These are phyloP conservation scores for Antennarius striatus DNA, from an alignment of 2,113 vertebrate species.

Conservation along the genomic window DNA sequence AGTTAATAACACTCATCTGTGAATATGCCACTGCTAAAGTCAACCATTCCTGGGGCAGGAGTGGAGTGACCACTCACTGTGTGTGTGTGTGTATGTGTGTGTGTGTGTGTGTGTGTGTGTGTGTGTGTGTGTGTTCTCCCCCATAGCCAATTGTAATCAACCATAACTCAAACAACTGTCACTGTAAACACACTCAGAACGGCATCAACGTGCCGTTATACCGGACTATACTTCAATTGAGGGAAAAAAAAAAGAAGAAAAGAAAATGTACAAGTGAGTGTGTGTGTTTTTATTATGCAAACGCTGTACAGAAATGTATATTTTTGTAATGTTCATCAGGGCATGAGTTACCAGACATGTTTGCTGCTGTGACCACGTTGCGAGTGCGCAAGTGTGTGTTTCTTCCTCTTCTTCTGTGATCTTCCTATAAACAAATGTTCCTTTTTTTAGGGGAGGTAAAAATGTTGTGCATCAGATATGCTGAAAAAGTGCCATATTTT, in stretches of 20 bases:
- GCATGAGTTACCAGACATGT: constrained; percentile 73
- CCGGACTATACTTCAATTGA: constrained; percentile 39
- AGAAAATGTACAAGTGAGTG: constrained; percentile 37
- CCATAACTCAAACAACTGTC: constrained; percentile 54
- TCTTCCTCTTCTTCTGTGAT: constrained; percentile 70
- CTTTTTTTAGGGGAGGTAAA: neutral
- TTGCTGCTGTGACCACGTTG: constrained; percentile 59
- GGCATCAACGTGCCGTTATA: constrained; percentile 40
- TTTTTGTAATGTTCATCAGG: constrained; percentile 82
- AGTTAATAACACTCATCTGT: constrained; percentile 62
- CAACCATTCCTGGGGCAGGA: constrained; percentile 55
- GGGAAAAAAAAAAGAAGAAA: constrained; percentile 10
- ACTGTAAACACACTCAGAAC: constrained; percentile 57
- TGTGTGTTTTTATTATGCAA: constrained; percentile 78
- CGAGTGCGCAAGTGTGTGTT: constrained; percentile 32
- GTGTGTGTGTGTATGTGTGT: constrained; percentile 42
- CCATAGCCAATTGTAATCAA: constrained; percentile 73
- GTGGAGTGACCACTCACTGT: constrained; percentile 69
- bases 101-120: constrained; percentile 10
- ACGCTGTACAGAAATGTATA: constrained; percentile 82
- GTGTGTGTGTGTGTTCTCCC: constrained; percentile 10
- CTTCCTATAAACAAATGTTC: constrained; percentile 68
- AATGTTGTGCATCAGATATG: constrained; percentile 43
- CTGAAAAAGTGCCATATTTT: constrained; percentile 80
- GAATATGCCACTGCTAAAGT: constrained; percentile 64